A percentile compares a stretch with the other conserved stretches of the same genome.
phyloP scores from a whole-genome alignment of 2,113 vertebrate genomes.

The Hirundichthys speculiger region DNA sequence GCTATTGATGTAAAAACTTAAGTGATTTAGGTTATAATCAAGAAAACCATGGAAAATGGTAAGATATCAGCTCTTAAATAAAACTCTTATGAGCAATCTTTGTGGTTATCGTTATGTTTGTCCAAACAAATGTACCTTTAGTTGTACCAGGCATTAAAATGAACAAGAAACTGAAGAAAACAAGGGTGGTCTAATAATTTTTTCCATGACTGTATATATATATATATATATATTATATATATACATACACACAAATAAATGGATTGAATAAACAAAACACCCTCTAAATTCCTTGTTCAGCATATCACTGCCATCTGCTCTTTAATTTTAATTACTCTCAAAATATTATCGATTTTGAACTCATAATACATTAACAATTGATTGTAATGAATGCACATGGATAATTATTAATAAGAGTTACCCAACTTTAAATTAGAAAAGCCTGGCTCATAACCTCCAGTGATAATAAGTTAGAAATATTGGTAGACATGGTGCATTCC shows the following conservation, averaged over 20 bases:
- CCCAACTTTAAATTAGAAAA: conserved; percentile 36
- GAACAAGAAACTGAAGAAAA: no score
- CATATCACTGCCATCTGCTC: neutral
- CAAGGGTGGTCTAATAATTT: no score
- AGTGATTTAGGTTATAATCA: no score
- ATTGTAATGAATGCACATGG: conserved; percentile 36
- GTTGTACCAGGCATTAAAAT: no score
- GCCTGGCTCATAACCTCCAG: conserved; percentile 12
- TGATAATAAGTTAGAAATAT: conserved; percentile 28
- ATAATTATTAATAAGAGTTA: conserved; percentile 34
- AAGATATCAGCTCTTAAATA: no score
- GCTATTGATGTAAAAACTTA: no score
- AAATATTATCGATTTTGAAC: conserved; percentile 29
- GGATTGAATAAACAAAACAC: conserved; percentile 11
- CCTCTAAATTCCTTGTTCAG: conserved; percentile 1
- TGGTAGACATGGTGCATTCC: conserved; percentile 34
- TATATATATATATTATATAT: neutral
- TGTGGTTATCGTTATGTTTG: no score
- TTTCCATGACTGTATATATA: no score
- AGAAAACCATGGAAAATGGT: no score
- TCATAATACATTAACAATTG: conserved; percentile 20
- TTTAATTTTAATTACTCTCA: conserved; percentile 24
- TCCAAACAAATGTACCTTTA: no score
- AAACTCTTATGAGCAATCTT: no score
- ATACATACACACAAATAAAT: conserved; percentile 6